phyloP scores from a whole-genome alignment of 1,140 invertebrate species.

The Orchesella cincta region DNA sequence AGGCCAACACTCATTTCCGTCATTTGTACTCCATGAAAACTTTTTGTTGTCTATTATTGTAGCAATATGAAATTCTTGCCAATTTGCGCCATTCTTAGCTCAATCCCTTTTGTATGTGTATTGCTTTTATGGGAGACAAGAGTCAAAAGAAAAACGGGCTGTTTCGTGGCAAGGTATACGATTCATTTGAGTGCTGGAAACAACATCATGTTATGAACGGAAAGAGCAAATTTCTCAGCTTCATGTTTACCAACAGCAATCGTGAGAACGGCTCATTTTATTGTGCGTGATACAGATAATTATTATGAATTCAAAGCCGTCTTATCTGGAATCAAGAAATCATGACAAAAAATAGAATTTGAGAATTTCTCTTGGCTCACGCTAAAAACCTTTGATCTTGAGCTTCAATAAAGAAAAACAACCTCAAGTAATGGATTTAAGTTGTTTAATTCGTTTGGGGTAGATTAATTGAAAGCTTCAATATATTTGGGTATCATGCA shows the following conservation, averaged over 20 bases:
- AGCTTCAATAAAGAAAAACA: too few species aligned
- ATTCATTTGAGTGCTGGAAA: too few species aligned
- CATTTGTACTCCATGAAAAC: conserved; percentile 13
- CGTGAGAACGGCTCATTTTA: background rate
- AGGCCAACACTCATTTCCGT: conserved; percentile 9
- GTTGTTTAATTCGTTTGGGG: background rate
- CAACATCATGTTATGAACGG: too few species aligned
- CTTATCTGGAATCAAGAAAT: conserved; percentile 12
- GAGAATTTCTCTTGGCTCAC: background rate
- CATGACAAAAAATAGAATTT: background rate
- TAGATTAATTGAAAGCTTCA: background rate
- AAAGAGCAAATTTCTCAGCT: too few species aligned
- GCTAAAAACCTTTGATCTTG: too few species aligned
- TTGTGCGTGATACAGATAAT: background rate
- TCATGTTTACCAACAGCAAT: background rate
- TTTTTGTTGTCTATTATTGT: background rate
- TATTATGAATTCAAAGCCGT: background rate
- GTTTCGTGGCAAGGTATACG: too few species aligned
- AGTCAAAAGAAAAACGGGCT: background rate
- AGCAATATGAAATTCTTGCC: conserved; percentile 5
- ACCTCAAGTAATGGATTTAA: background rate
- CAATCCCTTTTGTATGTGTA: conserved; percentile 11
- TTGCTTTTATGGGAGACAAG: background rate
- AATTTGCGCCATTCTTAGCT: conserved; percentile 19
- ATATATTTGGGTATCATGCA: background rate